Base-by-base conservation (phyloP, 1,140 invertebrate species). In the Periplaneta americana region DNA sequence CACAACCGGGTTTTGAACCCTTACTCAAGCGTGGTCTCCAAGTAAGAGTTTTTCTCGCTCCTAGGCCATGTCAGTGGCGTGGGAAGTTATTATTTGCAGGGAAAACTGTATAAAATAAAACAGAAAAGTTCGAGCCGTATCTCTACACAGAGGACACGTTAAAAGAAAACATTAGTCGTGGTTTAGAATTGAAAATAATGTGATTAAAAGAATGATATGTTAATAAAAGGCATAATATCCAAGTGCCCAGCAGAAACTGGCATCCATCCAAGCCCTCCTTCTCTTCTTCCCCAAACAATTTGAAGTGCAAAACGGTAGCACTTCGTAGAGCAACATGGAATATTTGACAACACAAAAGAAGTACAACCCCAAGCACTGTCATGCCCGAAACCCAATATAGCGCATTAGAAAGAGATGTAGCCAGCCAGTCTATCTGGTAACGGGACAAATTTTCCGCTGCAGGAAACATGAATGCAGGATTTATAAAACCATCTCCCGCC, bases 391-490 rank as follows among this genome's bases (percentile, higher is more conserved):
- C 22, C 4, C 11, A 66, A 66, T 66, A 66, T n/a, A 28, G 22
- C 48, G 28, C 48, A 66, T 66, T 28, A 66, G 48, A 66, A 66
- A 66, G 22, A 66, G 48, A 66, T 66, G 48, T 66, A 78, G 36
- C 77, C n/a, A 78, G 36, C 77, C n/a, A 31, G 77, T 78, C 77
- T 78, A 37, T 78, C 35, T 78, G 22, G 35, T 78, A 78, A 78
- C 77, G 77, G 77, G 77, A 78, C 77, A 78, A 48, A 78, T 78
- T 78, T 78, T 37, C 35, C 77, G 77, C 77, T 78, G 39, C 11
- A 48, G 77, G n/a, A 78, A 17, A 34, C 39, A 37, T 78, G 77
- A 78, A 78, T 78, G 34, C 77, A 37, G 11, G 35, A 48, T 37
- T 78, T 78, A n/a, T 35, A 32, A 28, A 75, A 75, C 31, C 74